Evolutionary conservation across 2,888 invertebrate genomes (phyloP).

Genomic region (Caenorhabditis sinica): DNA sequence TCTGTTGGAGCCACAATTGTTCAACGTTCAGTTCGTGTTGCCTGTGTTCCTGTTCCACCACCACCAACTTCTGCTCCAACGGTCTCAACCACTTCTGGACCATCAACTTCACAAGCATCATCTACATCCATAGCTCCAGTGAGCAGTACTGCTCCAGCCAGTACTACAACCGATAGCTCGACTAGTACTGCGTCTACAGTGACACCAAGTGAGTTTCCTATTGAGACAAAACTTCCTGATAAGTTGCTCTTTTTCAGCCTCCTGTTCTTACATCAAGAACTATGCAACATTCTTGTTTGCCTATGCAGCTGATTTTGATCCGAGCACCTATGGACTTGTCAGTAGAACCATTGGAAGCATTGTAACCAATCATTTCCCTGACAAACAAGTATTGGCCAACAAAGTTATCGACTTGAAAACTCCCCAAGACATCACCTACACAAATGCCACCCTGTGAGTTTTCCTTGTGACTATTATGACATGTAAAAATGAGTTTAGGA

Average conservation of each 20-base stretch:
- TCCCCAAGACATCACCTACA: neutral
- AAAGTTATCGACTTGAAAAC: neutral
- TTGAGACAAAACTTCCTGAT: neutral
- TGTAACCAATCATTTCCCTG: neutral
- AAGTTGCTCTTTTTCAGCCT: neutral
- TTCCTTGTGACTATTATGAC: no score
- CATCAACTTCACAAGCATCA: neutral
- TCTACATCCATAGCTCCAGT: neutral
- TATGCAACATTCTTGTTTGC: slow-evolving; percentile 41
- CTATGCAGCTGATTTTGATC: slow-evolving; percentile 40
- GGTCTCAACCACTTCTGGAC: neutral
- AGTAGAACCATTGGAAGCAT: slow-evolving; percentile 1
- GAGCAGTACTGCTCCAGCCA: neutral
- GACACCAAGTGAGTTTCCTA: neutral
- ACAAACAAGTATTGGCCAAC: slow-evolving; percentile 7
- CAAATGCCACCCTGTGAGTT: neutral
- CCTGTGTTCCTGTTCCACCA: slow-evolving; percentile 30
- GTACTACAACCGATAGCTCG: neutral
- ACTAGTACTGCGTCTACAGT: neutral
- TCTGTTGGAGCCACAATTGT: slow-evolving; percentile 21
- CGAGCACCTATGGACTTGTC: slow-evolving; percentile 1
- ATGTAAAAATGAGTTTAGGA: neutral
- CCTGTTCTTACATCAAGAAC: neutral
- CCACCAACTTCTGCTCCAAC: neutral
- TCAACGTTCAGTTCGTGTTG: slow-evolving; percentile 39